Conservation (phyloP, 2,797 vertebrate genomes). For the Brachyalestes nurse region DNA sequence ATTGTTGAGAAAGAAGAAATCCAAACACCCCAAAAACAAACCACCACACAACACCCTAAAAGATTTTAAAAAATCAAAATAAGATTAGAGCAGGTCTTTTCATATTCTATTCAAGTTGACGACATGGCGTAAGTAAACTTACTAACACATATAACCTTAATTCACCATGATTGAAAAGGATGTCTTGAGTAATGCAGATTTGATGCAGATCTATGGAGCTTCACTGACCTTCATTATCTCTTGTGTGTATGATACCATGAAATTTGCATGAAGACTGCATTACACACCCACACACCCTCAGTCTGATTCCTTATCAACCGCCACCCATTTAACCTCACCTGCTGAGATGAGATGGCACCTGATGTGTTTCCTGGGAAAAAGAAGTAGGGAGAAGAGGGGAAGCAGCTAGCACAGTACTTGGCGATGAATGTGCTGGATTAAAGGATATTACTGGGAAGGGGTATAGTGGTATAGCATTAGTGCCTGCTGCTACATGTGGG, state of each 20-base stretch:
- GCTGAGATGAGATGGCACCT: slow-evolving; percentile 79
- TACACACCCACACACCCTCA: slow-evolving; percentile 18
- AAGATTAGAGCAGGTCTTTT: background rate
- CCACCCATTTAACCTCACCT: slow-evolving; percentile 76
- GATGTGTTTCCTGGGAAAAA: slow-evolving; percentile 81
- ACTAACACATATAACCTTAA: slow-evolving; percentile 1
- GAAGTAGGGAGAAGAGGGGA: slow-evolving; percentile 64
- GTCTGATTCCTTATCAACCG: background rate
- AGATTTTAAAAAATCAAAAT: background rate
- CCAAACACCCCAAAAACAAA: background rate
- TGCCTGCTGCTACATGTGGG: slow-evolving; percentile 75
- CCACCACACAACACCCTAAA: background rate
- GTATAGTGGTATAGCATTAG: slow-evolving; percentile 63
- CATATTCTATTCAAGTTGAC: background rate
- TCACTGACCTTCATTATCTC: background rate
- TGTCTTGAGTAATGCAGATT: slow-evolving; percentile 22
- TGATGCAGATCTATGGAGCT: slow-evolving; percentile 6
- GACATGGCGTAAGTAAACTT: background rate
- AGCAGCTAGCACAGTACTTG: slow-evolving; percentile 57
- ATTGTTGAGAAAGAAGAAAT: slow-evolving; percentile 4
- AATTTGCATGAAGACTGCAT: slow-evolving; percentile 17
- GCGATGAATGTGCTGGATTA: slow-evolving; percentile 63
- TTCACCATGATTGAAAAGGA: background rate
- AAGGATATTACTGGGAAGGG: slow-evolving; percentile 66
- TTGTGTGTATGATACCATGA: background rate